These are phyloP conservation scores for Ciconia maguari DNA, from an alignment of 2,113 vertebrate genomes.

Conservation along the genomic window DNA sequence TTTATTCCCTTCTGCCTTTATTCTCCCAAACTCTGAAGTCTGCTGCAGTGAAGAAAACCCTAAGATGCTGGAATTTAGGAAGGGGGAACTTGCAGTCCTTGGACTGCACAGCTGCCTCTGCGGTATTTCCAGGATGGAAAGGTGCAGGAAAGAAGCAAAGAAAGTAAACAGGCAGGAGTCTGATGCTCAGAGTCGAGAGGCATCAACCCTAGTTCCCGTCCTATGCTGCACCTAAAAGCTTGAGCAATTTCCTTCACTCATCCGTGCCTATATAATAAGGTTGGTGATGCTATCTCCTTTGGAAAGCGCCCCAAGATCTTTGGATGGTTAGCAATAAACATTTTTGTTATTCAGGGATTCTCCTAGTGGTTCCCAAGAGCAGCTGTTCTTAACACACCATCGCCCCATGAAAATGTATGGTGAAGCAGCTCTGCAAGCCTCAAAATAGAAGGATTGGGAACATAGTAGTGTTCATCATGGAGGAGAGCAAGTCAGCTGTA, in stretches of 20 bases:
- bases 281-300: not conserved
- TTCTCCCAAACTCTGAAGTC: slow-evolving; percentile 37
- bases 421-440: not conserved
- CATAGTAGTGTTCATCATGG: not conserved
- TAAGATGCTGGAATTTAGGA: not conserved
- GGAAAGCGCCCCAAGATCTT: not conserved
- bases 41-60: slow-evolving; percentile 40
- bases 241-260: not conserved
- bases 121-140: not conserved
- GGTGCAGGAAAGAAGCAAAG: not conserved
- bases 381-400: not conserved
- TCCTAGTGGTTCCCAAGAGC: not conserved
- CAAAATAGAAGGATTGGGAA: not conserved
- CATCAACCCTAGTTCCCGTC: not conserved
- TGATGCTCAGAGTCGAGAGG: not conserved
- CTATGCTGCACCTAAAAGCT: not conserved
- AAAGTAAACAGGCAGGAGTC: not conserved
- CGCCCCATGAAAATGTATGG: not conserved
- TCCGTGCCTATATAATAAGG: not conserved
- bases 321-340: not conserved
- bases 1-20: slow-evolving; percentile 65
- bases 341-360: not conserved
- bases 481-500: not conserved
- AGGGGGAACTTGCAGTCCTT: not conserved
- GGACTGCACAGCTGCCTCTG: not conserved